phyloP scores from a whole-genome alignment of 2,113 vertebrate species.

The Melanotaenia duboulayi region DNA sequence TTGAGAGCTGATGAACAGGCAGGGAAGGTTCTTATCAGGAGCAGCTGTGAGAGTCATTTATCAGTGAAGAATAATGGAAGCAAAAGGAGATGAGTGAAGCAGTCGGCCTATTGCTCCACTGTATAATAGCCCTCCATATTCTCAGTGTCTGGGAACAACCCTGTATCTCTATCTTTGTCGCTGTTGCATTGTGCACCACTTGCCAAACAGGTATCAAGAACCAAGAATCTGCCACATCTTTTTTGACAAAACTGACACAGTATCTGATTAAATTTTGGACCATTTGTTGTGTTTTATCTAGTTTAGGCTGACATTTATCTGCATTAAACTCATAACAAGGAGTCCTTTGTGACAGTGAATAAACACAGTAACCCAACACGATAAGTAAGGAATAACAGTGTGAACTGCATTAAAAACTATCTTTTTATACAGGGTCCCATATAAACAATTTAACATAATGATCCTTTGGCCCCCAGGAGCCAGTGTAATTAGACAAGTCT shows the following conservation, averaged over 20 bases:
- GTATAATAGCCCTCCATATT: slow-evolving; percentile 65
- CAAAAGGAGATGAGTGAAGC: slow-evolving; percentile 58
- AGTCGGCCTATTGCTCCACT: slow-evolving; percentile 63
- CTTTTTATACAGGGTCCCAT: too few relatives aligned
- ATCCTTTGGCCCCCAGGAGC: too few relatives aligned
- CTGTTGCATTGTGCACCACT: slow-evolving; percentile 50
- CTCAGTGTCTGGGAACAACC: slow-evolving; percentile 66
- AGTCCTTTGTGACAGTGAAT: slow-evolving; percentile 3
- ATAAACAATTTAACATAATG: too few relatives aligned
- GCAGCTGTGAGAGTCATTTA: slow-evolving; percentile 85
- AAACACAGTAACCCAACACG: neutral
- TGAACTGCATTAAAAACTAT: slow-evolving; percentile 2
- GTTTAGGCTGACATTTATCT: neutral
- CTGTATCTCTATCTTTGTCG: slow-evolving; percentile 57
- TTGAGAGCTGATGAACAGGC: slow-evolving; percentile 83
- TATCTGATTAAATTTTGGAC: slow-evolving; percentile 8
- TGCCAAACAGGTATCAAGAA: slow-evolving; percentile 51
- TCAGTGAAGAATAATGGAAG: slow-evolving; percentile 80
- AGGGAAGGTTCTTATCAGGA: slow-evolving; percentile 84
- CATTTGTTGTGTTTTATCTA: slow-evolving; percentile 14
- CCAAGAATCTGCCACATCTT: slow-evolving; percentile 50
- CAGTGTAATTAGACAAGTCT: too few relatives aligned
- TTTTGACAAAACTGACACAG: slow-evolving; percentile 23
- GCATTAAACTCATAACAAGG: neutral
- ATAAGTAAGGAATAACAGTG: neutral